Evolutionary conservation across 2,888 invertebrate genomes (phyloP), one percentile per base, ranked within the genome.

Genomic region (Catocala fraxini): DNA sequence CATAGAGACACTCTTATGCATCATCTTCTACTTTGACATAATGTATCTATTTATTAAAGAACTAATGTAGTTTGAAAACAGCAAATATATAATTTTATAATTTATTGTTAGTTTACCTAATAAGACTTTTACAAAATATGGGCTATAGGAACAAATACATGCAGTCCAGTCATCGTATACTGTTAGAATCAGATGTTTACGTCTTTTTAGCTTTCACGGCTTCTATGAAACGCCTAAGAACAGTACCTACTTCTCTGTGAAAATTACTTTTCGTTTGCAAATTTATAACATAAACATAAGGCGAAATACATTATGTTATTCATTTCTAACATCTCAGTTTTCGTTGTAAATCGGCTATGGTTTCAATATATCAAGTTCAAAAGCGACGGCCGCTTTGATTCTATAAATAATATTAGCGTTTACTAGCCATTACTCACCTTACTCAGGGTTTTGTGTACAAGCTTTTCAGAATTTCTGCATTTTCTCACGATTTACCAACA

Each of bases 321-420:
- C 45, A 6, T 45, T 6, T 25, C 33, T 33, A 48, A n/a, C 33
- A 34, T 33, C 48, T 48, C 33, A 48, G 34, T 48, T 48, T 48
- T 48, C 48, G 9, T 5, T 33, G 9, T 43, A 57, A 48, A 56
- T 53, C 45, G 48, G 11, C 57, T 35, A 35, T 43, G 52, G 9
- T 35, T 6, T 13, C 41, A 10, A 25, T 47, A 47, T 25, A 47
- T 47, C 47, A 60, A 52, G 13, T 56, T 52, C 25, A 47, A 39
- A 59, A 15, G n/a, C 45, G 45, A 47, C 47, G 25, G 25, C 15
- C 10, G 47, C 47, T 47, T 47, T 47, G 47, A 47, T 47, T 47
- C 13, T 47, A 47, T 25, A 47, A 9, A 47, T 45, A 45, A 45
- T 6, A 45, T 13, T 47, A 47, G 10, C 25, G 25, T 25, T 47